phyloP scores from a whole-genome alignment of 2,797 vertebrate species.

The Monodelphis domestica region DNA sequence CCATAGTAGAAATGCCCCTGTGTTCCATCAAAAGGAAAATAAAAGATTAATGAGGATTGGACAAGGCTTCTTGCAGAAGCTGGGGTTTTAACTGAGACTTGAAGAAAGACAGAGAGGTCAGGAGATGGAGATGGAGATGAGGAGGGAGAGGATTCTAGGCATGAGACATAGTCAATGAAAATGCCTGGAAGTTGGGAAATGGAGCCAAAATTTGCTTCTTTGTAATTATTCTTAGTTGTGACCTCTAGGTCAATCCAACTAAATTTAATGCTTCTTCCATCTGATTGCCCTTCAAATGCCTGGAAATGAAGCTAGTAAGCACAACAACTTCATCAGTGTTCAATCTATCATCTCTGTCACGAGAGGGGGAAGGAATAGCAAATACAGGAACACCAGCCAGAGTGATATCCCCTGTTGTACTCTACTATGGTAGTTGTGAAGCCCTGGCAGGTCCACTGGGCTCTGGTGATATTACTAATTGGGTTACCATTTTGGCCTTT shows the following conservation, averaged over 20 bases:
- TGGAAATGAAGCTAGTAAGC: background rate
- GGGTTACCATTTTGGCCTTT: background rate
- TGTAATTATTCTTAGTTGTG: background rate
- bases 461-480: background rate
- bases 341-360: background rate
- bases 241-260: background rate
- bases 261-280: background rate
- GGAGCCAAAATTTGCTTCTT: background rate
- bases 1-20: background rate
- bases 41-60: background rate
- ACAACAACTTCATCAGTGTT: background rate
- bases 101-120: background rate
- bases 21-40: no score
- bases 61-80: background rate
- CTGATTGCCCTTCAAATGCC: background rate
- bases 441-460: background rate
- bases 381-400: background rate
- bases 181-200: background rate
- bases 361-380: background rate
- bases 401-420: background rate
- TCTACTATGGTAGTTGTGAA: background rate
- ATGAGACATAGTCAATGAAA: background rate
- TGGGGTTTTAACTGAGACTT: background rate
- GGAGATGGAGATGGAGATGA: background rate
- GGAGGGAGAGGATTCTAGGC: background rate